phyloP scores from a whole-genome alignment of 2,113 vertebrate genomes.

The Ahaetulla prasina region DNA sequence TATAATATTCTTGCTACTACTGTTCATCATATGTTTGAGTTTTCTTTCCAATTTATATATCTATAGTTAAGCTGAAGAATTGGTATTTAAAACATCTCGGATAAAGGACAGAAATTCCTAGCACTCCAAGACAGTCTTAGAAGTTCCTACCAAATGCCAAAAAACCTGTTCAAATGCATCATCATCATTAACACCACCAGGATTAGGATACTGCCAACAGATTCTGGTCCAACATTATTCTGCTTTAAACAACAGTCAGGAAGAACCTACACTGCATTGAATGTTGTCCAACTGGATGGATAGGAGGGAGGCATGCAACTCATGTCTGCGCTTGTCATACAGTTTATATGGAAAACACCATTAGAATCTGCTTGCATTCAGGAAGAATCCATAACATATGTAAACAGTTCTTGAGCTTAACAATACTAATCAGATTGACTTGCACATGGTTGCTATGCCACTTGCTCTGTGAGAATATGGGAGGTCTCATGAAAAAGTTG shows the following conservation, averaged over 20 bases:
- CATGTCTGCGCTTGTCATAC: background rate
- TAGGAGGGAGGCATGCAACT: background rate
- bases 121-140: background rate
- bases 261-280: background rate
- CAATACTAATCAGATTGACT: background rate
- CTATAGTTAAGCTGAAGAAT: background rate
- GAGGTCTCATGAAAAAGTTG: background rate
- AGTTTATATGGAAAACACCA: background rate
- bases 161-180: background rate
- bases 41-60: background rate
- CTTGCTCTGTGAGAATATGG: background rate
- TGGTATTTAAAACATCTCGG: background rate
- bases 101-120: background rate
- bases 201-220: background rate
- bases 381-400: slow-evolving; percentile 15
- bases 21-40: background rate
- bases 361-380: background rate
- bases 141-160: background rate
- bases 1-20: background rate
- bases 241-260: background rate
- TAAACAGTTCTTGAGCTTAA: background rate
- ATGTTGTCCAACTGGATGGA: background rate
- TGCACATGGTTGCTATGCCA: background rate
- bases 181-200: background rate
- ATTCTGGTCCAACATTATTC: background rate